Percentiles rank a stretch among this genome's conserved stretches.
These are phyloP conservation scores for Nycteola revayana DNA, from an alignment of 2,888 invertebrate species.

Conservation along the genomic window DNA sequence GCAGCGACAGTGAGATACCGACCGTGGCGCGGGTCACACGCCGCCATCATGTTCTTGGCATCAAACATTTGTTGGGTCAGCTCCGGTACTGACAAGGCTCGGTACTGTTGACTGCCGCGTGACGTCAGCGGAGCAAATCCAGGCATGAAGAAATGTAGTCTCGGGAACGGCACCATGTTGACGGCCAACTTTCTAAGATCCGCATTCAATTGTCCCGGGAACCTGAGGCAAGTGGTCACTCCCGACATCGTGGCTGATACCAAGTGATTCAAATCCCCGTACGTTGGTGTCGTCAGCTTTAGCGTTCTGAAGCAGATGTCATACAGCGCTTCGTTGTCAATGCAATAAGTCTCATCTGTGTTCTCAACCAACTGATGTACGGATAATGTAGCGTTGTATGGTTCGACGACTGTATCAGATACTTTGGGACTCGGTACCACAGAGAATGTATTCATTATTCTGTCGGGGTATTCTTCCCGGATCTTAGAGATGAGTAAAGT, in stretches of 20 bases:
- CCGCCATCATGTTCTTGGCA: too few species aligned
- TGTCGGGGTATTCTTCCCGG: conserved; percentile 88
- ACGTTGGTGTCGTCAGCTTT: conserved; percentile 88
- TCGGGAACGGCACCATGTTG: conserved; percentile 88
- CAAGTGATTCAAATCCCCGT: conserved; percentile 86
- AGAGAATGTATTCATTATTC: conserved; percentile 87
- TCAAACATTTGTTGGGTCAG: conserved; percentile 93
- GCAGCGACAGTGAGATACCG: too few species aligned
- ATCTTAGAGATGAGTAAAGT: conserved; percentile 87
- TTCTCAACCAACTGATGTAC: conserved; percentile 87
- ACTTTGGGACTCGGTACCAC: conserved; percentile 89
- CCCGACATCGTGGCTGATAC: conserved; percentile 72
- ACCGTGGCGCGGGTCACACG: too few species aligned
- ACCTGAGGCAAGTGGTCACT: conserved; percentile 67
- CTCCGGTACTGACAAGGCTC: conserved; percentile 93
- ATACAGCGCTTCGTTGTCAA: conserved; percentile 89
- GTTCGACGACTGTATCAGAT: conserved; percentile 85
- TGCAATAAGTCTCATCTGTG: too few species aligned
- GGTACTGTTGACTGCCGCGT: conserved; percentile 92
- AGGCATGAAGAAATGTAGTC: conserved; percentile 81
- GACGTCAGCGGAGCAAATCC: conserved; percentile 87
- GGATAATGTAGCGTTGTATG: conserved; percentile 87
- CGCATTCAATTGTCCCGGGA: conserved; percentile 83
- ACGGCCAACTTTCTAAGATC: conserved; percentile 83
- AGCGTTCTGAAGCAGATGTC: conserved; percentile 90